These are phyloP conservation scores for Aleiodes sp. DNA, from an alignment of 1,140 invertebrate genomes.

Conservation along the genomic window DNA sequence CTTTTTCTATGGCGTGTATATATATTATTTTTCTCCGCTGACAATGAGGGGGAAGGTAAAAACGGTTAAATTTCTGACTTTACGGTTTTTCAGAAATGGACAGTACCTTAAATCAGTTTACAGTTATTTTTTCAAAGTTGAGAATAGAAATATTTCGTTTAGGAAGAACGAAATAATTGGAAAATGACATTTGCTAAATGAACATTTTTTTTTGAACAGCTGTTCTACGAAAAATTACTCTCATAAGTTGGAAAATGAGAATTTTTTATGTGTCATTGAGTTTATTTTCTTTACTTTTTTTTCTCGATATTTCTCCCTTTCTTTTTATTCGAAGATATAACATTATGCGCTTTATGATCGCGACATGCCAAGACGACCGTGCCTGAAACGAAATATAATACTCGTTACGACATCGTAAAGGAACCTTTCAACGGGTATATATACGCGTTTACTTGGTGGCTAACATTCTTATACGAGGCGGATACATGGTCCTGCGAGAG, in stretches of 20 bases:
- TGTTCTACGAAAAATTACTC: too few relatives aligned
- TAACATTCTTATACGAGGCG: constrained; percentile 22
- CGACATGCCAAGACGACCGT: constrained; percentile 36
- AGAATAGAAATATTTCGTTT: not conserved
- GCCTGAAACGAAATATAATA: constrained; percentile 40
- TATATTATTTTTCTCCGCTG: not conserved
- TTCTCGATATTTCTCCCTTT: constrained; percentile 16
- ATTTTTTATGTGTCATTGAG: not conserved
- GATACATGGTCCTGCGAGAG: not conserved
- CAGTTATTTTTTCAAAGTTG: not conserved
- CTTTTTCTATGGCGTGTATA: constrained; percentile 2
- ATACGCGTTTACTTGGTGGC: constrained; percentile 31
- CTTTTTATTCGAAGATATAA: constrained; percentile 19
- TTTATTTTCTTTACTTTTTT: not conserved
- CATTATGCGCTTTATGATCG: constrained; percentile 49
- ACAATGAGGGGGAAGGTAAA: not conserved
- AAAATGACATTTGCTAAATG: too few relatives aligned
- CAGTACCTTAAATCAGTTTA: constrained; percentile 5
- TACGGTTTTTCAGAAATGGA: not conserved
- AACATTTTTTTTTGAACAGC: too few relatives aligned
- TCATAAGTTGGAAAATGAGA: not conserved
- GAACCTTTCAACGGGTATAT: constrained; percentile 48
- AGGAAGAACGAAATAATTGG: too few relatives aligned
- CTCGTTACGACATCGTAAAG: constrained; percentile 54
- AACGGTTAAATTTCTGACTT: not conserved